phyloP scores from a whole-genome alignment of 2,888 invertebrate species.

The Spisula subtruncata region DNA sequence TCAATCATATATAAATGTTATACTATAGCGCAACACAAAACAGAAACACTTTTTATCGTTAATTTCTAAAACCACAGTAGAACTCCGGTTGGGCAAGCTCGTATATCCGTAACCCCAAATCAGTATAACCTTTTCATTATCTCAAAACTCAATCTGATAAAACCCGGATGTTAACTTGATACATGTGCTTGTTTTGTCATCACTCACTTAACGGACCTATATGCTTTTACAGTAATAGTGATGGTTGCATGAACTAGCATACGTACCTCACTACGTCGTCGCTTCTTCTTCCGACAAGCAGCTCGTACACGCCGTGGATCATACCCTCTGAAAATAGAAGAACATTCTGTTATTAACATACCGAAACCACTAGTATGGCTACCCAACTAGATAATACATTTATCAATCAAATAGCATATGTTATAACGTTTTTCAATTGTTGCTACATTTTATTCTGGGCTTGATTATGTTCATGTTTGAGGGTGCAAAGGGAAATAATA shows the following conservation, averaged over 20 bases:
- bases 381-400: too few relatives aligned
- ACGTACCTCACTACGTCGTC: slow-evolving; percentile 69
- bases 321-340: slow-evolving; percentile 68
- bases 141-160: background rate
- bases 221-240: background rate
- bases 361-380: too few relatives aligned
- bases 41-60: too few relatives aligned
- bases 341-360: background rate
- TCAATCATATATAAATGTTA: too few relatives aligned
- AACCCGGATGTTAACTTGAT: background rate
- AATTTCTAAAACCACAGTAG: background rate
- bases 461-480: too few relatives aligned
- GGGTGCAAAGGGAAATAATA: too few relatives aligned
- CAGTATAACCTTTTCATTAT: background rate
- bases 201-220: background rate
- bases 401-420: too few relatives aligned
- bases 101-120: background rate
- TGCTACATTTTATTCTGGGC: too few relatives aligned
- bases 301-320: slow-evolving; percentile 62
- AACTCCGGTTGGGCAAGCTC: background rate
- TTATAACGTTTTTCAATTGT: too few relatives aligned
- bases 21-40: too few relatives aligned
- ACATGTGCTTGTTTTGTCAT: too few relatives aligned
- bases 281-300: slow-evolving; percentile 53
- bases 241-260: background rate